Evolutionary conservation across 2,113 vertebrate genomes (phyloP), one percentile per base, ranked within the genome.

Genomic region (Rhodinocichla rosea): DNA sequence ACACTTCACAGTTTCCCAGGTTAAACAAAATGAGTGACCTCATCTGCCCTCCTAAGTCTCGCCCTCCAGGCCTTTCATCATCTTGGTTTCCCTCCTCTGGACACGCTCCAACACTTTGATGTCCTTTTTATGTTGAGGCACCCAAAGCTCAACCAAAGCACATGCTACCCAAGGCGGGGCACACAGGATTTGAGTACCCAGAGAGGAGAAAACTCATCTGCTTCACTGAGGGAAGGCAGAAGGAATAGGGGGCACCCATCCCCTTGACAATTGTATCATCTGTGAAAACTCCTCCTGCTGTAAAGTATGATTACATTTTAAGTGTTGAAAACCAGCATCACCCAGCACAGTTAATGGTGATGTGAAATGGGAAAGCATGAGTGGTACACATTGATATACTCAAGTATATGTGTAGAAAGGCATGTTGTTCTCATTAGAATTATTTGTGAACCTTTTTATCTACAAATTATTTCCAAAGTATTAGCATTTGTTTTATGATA

Each of bases 371-470:
- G 63, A 92, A 94, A 87, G 37, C 68, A 23, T 21, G 45, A n/a
- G 28, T 30, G 35, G 83, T 93, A 33, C 23, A 30, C 13, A 11
- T 50, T 47, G 39, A 26, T 60, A 26, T 75, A 32, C 62, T 49
- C 19, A 6, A 22, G 14, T 75, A 3, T 50, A 57, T 82, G 22
- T 89, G 47, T 69, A 85, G 50, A 91, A 83, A 62, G 37, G 6
- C 56, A 35, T 94, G 28, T 74, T 97, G 68, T 95, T 97, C 55
- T 93, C 15, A 12, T 69, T 50, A 52, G 47, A 87, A 71, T 82
- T 70, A 70, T 47, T 75, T 67, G 14, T 63, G 60, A 73, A 23
- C 40, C 30, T 93, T 88, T 93, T 82, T 53, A 65, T 35, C 59
- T 71, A 39, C 9, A 27, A 73, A 79, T 94, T 68, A 35, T 71